Evolutionary conservation across 2,797 vertebrate genomes (phyloP).

Genomic region (Chelon labrosus): DNA sequence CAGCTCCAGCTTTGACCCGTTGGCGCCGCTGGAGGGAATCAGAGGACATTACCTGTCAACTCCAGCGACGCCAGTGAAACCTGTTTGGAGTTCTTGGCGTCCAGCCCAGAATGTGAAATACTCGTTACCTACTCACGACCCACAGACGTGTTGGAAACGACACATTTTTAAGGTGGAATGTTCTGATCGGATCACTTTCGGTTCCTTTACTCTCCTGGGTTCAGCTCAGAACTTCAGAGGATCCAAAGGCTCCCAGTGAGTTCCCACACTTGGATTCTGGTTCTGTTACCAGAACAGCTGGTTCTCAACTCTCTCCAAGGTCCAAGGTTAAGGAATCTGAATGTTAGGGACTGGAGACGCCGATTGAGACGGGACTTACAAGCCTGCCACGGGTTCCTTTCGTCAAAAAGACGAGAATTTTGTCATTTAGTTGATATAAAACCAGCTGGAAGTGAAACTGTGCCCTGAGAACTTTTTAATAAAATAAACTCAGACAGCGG

Average conservation of each 20-base stretch:
- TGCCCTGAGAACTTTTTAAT: slow-evolving; percentile 66
- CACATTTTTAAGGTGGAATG: slow-evolving; percentile 27
- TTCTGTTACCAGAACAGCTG: slow-evolving; percentile 26
- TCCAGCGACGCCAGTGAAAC: no score
- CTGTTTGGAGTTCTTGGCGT: no score
- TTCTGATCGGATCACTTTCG: slow-evolving; percentile 28
- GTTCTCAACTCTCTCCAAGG: slow-evolving; percentile 65
- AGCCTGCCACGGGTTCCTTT: slow-evolving; percentile 12
- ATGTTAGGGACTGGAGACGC: slow-evolving; percentile 4
- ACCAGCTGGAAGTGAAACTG: slow-evolving; percentile 44
- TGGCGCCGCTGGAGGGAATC: no score
- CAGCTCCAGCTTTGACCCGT: no score
- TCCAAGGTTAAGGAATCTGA: slow-evolving; percentile 24
- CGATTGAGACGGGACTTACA: slow-evolving; percentile 2
- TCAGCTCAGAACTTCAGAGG: slow-evolving; percentile 22
- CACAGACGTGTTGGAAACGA: slow-evolving; percentile 48
- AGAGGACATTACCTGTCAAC: no score
- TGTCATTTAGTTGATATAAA: slow-evolving; percentile 33
- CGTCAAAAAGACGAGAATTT: slow-evolving; percentile 32
- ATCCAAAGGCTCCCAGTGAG: slow-evolving; percentile 15
- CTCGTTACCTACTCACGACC: no score
- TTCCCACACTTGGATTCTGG: no score
- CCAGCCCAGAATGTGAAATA: no score
- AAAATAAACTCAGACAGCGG: slow-evolving; percentile 6
- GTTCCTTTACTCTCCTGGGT: slow-evolving; percentile 25